Evolutionary conservation across 2,797 vertebrate genomes (phyloP), one percentile per base, ranked within the genome.

Genomic region (Halcyon chelicuti): DNA sequence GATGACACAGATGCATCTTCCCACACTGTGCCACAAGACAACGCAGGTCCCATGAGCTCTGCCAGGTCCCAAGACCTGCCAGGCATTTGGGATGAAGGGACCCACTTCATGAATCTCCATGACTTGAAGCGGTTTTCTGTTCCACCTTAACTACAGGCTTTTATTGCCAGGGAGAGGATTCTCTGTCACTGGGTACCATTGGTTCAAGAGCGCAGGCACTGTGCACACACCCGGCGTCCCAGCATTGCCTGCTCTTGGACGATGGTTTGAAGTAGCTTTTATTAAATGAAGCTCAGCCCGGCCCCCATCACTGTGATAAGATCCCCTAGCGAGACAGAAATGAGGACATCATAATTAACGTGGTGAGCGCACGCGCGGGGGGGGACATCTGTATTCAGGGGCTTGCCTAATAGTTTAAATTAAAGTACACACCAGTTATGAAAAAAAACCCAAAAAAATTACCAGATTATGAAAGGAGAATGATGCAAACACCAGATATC

Each of bases 291-390:
- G 67, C 65, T 92, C 89, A 90, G 84, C 91, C 76, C 11, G 3
- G 80, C 86, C 91, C 92, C 73, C 57, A 4, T 40, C 85, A 29
- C 68, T 75, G 93, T 2, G 93, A 97, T 96, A 97, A 97, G 94
- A 96, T 96, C 88, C 96, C 96, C 94, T 25, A 94, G 96, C 0
- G 93, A 96, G 96, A 86, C 10, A 15, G 91, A 97, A 97, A 97
- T 93, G 96, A 97, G 97, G 96, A 95, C 97, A 97, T 96, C 95
- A 93, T 94, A 90, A 97, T 97, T 96, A 97, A 94, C 10, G 37
- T 14, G 65, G 92, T 18, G 52, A 87, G 84, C 4, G 0, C 57
- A 37, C 1, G 0, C 1, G 0, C 10, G 4, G 62, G 6, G 2
- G 29, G 6, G 33, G 14, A 5, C 14, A 95, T 96, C 90, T 88